phyloP scores from a whole-genome alignment of 30 jellyfish, hydroid and myxozoan species.

The Aurelia aurita complex sp. Pacific region DNA sequence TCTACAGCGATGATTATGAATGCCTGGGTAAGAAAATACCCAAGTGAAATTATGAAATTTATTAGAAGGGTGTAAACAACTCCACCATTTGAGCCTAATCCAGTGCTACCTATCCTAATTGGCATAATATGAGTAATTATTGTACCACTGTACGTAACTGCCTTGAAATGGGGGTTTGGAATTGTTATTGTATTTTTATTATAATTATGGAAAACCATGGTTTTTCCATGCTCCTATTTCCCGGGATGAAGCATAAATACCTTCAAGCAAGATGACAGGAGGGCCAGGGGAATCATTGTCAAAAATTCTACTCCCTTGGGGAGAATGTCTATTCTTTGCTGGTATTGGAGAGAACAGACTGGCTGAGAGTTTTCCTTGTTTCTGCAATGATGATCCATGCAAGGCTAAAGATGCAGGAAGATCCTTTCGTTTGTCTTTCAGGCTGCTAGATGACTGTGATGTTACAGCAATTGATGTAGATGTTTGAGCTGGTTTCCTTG shows the following conservation, averaged over 20 bases:
- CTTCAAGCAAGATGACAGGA: conserved; percentile 54
- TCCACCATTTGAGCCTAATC: no score
- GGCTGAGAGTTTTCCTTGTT: conserved; percentile 58
- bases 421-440: conserved; percentile 56
- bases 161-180: no score
- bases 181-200: no score
- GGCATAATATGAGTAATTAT: no score
- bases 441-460: conserved; percentile 27
- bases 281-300: conserved; percentile 71
- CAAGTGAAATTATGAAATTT: no score
- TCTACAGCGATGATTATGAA: no score
- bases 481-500: conserved; percentile 42
- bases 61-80: no score
- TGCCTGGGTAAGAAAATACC: no score
- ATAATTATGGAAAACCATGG: no score
- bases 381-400: conserved; percentile 41
- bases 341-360: conserved; percentile 67
- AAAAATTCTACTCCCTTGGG: conserved; percentile 40
- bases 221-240: no score
- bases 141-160: no score
- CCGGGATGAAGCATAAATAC: not conserved
- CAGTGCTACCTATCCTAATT: no score
- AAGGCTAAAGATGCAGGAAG: conserved; percentile 43
- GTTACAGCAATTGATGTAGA: conserved; percentile 34
- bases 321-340: conserved; percentile 25